Percentiles rank a stretch among this genome's conserved stretches.
Conservation (phyloP, 2,797 vertebrate genomes). For the Ceyx erithaca region DNA sequence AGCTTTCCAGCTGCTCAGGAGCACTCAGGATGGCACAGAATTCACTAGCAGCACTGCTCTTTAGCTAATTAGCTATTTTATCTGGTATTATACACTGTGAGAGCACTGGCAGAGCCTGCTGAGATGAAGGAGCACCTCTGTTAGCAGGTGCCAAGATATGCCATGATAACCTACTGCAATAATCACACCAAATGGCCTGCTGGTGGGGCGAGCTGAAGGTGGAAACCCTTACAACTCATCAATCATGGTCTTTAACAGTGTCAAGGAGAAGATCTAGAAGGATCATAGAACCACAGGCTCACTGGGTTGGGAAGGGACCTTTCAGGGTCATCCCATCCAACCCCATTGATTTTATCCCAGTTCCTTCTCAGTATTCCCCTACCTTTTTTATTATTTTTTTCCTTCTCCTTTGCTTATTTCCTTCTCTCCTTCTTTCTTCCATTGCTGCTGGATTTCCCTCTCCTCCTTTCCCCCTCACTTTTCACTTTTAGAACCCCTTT, state of each 20-base stretch:
- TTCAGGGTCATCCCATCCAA: not conserved
- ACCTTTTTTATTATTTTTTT: not conserved
- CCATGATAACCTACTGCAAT: not conserved
- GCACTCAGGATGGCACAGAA: not conserved
- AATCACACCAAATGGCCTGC: rapidly evolving
- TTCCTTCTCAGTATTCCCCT: not conserved
- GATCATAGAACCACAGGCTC: not conserved
- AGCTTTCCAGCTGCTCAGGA: not conserved
- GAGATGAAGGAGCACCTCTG: not conserved
- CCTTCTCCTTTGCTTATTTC: not conserved
- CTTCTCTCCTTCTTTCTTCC: not conserved
- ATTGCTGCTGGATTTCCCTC: not conserved
- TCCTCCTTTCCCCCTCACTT: not conserved
- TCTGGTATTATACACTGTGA: rapidly evolving
- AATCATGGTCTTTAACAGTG: not conserved
- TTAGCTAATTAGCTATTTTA: not conserved
- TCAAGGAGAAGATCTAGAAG: not conserved
- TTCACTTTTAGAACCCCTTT: not conserved
- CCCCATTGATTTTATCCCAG: not conserved
- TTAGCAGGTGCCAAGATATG: not conserved
- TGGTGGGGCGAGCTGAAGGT: not conserved
- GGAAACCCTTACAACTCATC: not conserved
- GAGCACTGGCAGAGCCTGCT: rapidly evolving
- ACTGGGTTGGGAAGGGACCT: not conserved
- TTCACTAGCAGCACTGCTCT: not conserved